These are phyloP conservation scores for Chesias legatella DNA, from an alignment of 2,888 invertebrate genomes.

Conservation along the genomic window DNA sequence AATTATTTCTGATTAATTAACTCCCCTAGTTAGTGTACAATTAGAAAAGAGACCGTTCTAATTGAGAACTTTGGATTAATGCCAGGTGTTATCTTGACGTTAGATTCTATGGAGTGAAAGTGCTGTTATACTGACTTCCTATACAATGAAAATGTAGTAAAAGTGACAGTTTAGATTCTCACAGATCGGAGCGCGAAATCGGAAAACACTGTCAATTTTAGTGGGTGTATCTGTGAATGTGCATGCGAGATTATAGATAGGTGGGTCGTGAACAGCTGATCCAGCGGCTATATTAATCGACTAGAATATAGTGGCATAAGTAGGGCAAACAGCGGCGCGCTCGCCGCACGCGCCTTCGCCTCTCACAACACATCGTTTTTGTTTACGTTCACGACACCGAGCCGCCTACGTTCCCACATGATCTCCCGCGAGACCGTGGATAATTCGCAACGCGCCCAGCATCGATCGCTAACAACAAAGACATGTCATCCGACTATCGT, in stretches of 20 bases:
- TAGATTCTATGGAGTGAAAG: constrained; percentile 43
- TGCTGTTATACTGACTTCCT: constrained; percentile 44
- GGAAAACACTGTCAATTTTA: constrained; percentile 12
- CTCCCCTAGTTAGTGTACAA: constrained; percentile 8
- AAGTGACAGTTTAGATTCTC: constrained; percentile 24
- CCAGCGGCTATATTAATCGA: constrained; percentile 74
- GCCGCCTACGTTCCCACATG: constrained; percentile 47
- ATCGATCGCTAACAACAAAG: constrained; percentile 66
- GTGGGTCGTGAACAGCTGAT: constrained; percentile 73
- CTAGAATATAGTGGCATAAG: constrained; percentile 68
- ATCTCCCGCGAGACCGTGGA: constrained; percentile 60
- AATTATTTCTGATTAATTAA: constrained; percentile 17
- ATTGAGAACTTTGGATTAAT: constrained; percentile 59
- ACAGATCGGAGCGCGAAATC: constrained; percentile 19
- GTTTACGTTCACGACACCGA: constrained; percentile 63
- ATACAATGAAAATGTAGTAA: constrained; percentile 26
- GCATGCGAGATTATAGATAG: constrained; percentile 39
- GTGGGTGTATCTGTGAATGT: constrained; percentile 36
- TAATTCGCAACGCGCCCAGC: constrained; percentile 54
- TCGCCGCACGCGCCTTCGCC: constrained; percentile 52
- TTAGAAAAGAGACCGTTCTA: constrained; percentile 53
- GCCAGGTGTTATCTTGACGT: constrained; percentile 52
- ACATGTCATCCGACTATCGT: constrained; percentile 66
- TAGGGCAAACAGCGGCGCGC: constrained; percentile 71
- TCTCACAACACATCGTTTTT: constrained; percentile 49